phyloP scores from a whole-genome alignment of 2,113 vertebrate species.

The Progne subis region DNA sequence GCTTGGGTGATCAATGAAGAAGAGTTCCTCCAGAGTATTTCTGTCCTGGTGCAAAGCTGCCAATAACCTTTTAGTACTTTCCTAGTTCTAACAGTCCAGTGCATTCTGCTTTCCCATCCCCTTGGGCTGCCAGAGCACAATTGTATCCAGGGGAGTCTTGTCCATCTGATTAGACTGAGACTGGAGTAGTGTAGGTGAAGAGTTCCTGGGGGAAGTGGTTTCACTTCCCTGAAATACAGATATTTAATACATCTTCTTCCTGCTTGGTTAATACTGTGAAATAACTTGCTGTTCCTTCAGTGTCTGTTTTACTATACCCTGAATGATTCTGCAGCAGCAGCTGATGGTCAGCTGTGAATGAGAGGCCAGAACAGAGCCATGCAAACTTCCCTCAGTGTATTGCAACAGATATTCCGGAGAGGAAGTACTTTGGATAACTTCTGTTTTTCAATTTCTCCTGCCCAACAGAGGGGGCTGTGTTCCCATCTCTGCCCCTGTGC shows the following conservation, averaged over 20 bases:
- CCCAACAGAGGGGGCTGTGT: slow-evolving; percentile 16
- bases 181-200: neutral
- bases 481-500: neutral
- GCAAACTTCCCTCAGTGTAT: neutral
- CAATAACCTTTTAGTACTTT: neutral
- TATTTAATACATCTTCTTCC: neutral
- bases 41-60: neutral
- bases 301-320: neutral
- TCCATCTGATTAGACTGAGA: neutral
- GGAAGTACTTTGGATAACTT: neutral
- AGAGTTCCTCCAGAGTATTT: neutral
- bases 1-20: neutral
- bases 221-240: neutral
- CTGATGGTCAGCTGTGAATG: neutral
- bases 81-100: neutral
- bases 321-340: neutral
- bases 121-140: neutral
- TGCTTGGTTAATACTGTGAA: neutral
- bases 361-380: neutral
- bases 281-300: neutral
- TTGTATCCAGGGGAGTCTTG: neutral
- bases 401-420: neutral
- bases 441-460: neutral
- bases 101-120: neutral
- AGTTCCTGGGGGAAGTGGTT: neutral